Evolutionary conservation across 2,113 vertebrate species (phyloP).

Genomic region (Fregetta grallaria): DNA sequence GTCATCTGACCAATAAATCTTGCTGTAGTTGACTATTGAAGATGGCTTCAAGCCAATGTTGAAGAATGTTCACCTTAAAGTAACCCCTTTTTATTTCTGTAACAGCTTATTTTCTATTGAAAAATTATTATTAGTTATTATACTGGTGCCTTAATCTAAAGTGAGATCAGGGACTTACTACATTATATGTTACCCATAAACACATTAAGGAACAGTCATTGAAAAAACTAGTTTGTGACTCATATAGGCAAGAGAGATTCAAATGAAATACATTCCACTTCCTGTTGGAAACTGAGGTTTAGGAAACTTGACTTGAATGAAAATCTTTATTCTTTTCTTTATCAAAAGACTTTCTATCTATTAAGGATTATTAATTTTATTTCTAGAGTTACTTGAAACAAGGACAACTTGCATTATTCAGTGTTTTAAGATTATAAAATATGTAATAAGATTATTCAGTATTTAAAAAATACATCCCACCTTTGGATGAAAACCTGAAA

Average conservation of each 20-base stretch:
- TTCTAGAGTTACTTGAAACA: neutral
- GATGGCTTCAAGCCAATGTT: neutral
- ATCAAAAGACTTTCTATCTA: neutral
- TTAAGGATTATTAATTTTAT: neutral
- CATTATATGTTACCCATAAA: neutral
- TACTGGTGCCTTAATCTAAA: neutral
- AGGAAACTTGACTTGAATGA: neutral
- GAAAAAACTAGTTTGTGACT: neutral
- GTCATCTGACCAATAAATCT: neutral
- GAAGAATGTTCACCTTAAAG: neutral
- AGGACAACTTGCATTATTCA: neutral
- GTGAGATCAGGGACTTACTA: neutral
- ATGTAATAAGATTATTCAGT: neutral
- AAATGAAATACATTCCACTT: neutral
- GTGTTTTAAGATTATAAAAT: neutral
- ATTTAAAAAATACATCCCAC: neutral
- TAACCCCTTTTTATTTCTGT: neutral
- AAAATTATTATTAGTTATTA: neutral
- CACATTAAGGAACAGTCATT: neutral
- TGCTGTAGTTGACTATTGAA: neutral
- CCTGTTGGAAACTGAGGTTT: neutral
- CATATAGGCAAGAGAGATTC: neutral
- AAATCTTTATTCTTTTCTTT: neutral
- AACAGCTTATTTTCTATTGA: neutral
- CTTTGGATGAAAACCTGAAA: neutral